Evolutionary conservation across 2,113 vertebrate species (phyloP).

Genomic region (Dipodomys ordii): DNA sequence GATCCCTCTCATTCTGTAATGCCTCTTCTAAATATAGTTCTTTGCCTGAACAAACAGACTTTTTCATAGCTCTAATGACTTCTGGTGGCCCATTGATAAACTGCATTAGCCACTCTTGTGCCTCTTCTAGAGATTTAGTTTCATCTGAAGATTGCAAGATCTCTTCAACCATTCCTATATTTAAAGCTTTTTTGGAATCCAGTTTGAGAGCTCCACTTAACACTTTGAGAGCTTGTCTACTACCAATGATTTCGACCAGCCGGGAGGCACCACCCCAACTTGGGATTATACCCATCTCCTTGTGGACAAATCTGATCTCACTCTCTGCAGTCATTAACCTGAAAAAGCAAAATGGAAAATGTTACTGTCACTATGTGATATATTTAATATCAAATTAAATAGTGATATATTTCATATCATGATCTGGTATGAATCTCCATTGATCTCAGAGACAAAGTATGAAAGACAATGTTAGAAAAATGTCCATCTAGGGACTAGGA

Average conservation of each 20-base stretch:
- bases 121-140: constrained; percentile 77
- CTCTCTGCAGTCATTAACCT: constrained; percentile 94
- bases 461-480: constrained; percentile 48
- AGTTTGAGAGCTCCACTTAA: constrained; percentile 88
- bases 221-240: constrained; percentile 90
- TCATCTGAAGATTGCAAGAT: constrained; percentile 81
- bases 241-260: constrained; percentile 90
- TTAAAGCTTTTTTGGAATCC: constrained; percentile 86
- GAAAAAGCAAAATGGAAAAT: constrained; percentile 34
- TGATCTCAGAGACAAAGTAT: neutral
- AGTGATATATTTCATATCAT: neutral
- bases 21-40: constrained; percentile 92
- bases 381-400: neutral
- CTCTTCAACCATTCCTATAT: constrained; percentile 90
- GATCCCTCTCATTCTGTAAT: constrained; percentile 91
- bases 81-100: constrained; percentile 88
- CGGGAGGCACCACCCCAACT: constrained; percentile 95
- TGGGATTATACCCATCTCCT: constrained; percentile 96
- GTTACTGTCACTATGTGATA: neutral
- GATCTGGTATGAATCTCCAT: neutral
- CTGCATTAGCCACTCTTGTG: constrained; percentile 89
- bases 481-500: neutral
- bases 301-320: constrained; percentile 96
- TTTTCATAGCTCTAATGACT: constrained; percentile 92
- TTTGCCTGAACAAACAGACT: constrained; percentile 89